phyloP scores from a whole-genome alignment of 2,888 invertebrate genomes.

The Odontomyia ornata region DNA sequence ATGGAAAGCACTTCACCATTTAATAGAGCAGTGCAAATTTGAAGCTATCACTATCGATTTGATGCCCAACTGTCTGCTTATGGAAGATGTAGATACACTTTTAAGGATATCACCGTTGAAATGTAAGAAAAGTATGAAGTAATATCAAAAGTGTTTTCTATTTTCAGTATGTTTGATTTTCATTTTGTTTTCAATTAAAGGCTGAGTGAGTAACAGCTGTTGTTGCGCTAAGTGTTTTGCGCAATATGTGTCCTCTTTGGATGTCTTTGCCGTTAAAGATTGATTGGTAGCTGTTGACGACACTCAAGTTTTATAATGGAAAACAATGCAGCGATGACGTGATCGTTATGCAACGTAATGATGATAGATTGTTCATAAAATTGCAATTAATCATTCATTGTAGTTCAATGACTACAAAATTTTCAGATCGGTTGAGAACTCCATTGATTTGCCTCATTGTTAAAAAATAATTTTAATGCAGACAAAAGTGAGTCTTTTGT shows the following conservation, averaged over 20 bases:
- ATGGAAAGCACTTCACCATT: not conserved
- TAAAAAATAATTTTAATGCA: too few relatives aligned
- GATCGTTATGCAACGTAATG: not conserved
- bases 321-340: not conserved
- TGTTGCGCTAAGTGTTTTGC: too few relatives aligned
- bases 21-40: not conserved
- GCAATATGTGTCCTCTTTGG: too few relatives aligned
- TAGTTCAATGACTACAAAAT: too few relatives aligned
- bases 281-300: too few relatives aligned
- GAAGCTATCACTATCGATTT: constrained; percentile 8
- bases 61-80: not conserved
- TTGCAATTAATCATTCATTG: not conserved
- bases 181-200: not conserved
- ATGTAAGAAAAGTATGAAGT: not conserved
- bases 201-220: not conserved
- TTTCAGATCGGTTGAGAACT: too few relatives aligned
- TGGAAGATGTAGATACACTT: not conserved
- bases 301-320: too few relatives aligned
- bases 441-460: too few relatives aligned
- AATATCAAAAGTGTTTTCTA: not conserved
- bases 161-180: not conserved
- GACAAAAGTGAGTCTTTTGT: too few relatives aligned
- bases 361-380: not conserved
- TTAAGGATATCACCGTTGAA: not conserved
- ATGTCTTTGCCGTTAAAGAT: too few relatives aligned